These are phyloP conservation scores for Xanthorhoe spadicearia DNA, from an alignment of 2,888 invertebrate genomes.

Conservation along the genomic window DNA sequence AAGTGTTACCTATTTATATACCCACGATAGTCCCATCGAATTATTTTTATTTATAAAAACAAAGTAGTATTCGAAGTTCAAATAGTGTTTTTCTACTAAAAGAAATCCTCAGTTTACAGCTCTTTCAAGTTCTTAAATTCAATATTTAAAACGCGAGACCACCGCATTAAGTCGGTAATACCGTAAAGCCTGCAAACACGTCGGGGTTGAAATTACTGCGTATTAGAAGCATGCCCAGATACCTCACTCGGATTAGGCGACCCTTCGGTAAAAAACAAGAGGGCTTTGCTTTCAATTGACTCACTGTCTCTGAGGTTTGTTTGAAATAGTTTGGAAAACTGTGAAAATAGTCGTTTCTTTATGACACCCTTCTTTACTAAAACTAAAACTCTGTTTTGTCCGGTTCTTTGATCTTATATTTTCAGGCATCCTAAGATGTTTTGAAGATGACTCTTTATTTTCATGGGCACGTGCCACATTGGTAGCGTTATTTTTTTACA, in stretches of 20 bases:
- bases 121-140: slow-evolving; percentile 42
- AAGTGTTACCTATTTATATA: too few species aligned
- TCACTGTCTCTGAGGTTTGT: slow-evolving; percentile 22
- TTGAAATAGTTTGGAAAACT: neutral
- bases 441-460: too few species aligned
- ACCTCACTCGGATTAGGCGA: slow-evolving; percentile 66
- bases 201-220: slow-evolving; percentile 79
- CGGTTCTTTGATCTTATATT: too few species aligned
- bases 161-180: slow-evolving; percentile 66
- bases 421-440: too few species aligned
- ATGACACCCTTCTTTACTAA: neutral
- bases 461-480: too few species aligned
- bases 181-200: slow-evolving; percentile 59
- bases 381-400: too few species aligned
- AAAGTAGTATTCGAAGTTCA: neutral
- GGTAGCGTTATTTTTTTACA: too few species aligned
- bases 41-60: too few species aligned
- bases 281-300: slow-evolving; percentile 65
- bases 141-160: slow-evolving; percentile 49
- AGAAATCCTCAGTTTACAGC: slow-evolving; percentile 3
- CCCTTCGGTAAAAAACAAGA: slow-evolving; percentile 82
- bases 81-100: neutral
- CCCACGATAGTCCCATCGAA: too few species aligned
- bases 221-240: slow-evolving; percentile 73
- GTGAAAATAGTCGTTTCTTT: neutral